Base-by-base conservation (phyloP, 1,140 invertebrate species). In the Nylanderia fulva region DNA sequence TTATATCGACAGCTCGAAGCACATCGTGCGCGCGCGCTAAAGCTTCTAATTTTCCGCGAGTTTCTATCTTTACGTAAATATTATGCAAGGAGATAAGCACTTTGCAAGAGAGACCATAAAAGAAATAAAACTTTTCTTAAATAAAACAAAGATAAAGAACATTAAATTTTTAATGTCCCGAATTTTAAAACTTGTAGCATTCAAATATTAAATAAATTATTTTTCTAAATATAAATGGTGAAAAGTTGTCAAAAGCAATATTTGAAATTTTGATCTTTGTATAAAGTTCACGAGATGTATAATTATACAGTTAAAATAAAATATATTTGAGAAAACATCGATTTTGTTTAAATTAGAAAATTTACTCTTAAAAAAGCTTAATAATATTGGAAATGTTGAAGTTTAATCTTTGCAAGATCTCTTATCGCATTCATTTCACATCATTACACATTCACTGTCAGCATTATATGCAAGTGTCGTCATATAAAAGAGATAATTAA, bases 11-110 rank as follows among this genome's bases (percentile, higher is more conserved):
- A 68, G n/a, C 45, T 48, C 33, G 42, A 79, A n/a, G n/a, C n/a
- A n/a, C 61, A 24, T 4, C 9, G 36, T 15, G 36, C 63, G 0
- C 54, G 21, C 24, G 39, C 54, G 36, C 36, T 36, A 13, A 63
- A 76, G 39, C 6, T 66, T 71, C 56, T 71, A 71, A 71, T 58
- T 33, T 33, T 71, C 27, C 66, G 33, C 29, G 66, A 58, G 66
- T 82, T 82, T 82, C 64, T 82, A 58, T 58, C 64, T 82, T 82
- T 71, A 71, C 66, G 64, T 58, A 82, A 82, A 82, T 82, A 82
- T 82, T 82, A 71, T 82, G 66, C 66, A 42, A 71, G 52, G 15
- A 58, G 77, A 82, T 71, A 82, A 82, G 52, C 27, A 71, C 64
- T 39, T 42, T 39, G 33, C n/a, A 9, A 71, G 76, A 52, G 76